Evolutionary conservation across 2,797 vertebrate species (phyloP).

Genomic region (Gymnothorax reevesii): DNA sequence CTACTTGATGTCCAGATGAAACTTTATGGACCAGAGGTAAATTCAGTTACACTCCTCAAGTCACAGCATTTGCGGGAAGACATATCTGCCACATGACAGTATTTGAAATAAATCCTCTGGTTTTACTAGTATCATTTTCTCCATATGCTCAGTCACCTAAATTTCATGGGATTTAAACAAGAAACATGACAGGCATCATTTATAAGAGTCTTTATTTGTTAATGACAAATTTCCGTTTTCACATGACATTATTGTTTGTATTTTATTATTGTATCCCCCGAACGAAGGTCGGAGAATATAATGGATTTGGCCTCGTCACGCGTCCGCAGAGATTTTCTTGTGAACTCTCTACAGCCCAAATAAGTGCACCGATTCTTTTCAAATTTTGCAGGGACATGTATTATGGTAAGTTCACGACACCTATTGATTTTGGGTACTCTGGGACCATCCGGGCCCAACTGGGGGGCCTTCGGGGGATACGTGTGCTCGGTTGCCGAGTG

Average conservation of each 20-base stretch:
- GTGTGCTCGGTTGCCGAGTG: too few relatives aligned
- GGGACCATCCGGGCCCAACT: too few relatives aligned
- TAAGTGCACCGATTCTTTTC: too few relatives aligned
- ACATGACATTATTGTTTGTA: neutral
- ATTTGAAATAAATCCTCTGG: neutral
- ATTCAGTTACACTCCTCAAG: neutral
- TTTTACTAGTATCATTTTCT: neutral
- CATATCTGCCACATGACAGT: neutral
- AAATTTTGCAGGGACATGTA: too few relatives aligned
- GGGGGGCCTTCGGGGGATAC: too few relatives aligned
- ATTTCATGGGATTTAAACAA: neutral
- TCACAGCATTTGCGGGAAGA: neutral
- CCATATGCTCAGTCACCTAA: neutral
- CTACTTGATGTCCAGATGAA: neutral
- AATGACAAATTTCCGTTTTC: slow-evolving; percentile 4
- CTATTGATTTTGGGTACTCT: too few relatives aligned
- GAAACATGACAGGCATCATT: neutral
- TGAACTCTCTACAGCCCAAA: too few relatives aligned
- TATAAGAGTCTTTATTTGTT: slow-evolving; percentile 15
- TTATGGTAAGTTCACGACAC: too few relatives aligned
- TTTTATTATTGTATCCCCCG: too few relatives aligned
- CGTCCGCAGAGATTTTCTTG: too few relatives aligned
- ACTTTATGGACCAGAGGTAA: neutral
- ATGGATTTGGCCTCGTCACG: too few relatives aligned
- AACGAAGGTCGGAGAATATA: too few relatives aligned